Percentiles rank a stretch among this genome's conserved stretches.
Conservation (phyloP, 2,113 vertebrate genomes). For the Clarias magur region DNA sequence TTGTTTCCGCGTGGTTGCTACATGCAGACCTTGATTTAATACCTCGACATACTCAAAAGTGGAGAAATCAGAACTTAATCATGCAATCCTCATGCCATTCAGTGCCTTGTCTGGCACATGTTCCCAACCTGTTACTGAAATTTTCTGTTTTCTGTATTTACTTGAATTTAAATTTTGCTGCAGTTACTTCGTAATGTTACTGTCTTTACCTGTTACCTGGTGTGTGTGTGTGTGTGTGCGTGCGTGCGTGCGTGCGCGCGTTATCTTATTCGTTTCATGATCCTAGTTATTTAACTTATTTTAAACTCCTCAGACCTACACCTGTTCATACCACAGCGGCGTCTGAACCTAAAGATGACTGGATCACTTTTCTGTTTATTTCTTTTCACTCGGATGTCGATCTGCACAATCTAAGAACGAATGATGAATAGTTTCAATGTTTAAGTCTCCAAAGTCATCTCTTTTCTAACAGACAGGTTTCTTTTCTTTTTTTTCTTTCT, state of each 20-base stretch:
- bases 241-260: too few species aligned
- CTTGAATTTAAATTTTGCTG: neutral
- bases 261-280: too few species aligned
- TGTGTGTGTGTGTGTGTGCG: neutral
- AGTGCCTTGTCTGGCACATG: neutral
- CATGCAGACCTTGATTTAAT: neutral
- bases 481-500: too few species aligned
- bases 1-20: neutral
- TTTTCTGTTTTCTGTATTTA: slow-evolving; percentile 12
- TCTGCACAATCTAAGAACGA: too few species aligned
- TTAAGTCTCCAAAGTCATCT: too few species aligned
- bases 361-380: neutral
- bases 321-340: neutral
- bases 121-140: neutral
- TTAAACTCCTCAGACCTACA: neutral
- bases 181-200: neutral
- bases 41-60: neutral
- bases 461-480: too few species aligned
- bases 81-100: too few species aligned
- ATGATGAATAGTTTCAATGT: too few species aligned
- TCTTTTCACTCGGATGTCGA: too few species aligned
- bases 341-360: neutral
- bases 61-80: neutral
- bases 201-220: neutral
- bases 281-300: neutral